Conservation (phyloP, 2,113 vertebrate species). For the Macrotis lagotis region DNA sequence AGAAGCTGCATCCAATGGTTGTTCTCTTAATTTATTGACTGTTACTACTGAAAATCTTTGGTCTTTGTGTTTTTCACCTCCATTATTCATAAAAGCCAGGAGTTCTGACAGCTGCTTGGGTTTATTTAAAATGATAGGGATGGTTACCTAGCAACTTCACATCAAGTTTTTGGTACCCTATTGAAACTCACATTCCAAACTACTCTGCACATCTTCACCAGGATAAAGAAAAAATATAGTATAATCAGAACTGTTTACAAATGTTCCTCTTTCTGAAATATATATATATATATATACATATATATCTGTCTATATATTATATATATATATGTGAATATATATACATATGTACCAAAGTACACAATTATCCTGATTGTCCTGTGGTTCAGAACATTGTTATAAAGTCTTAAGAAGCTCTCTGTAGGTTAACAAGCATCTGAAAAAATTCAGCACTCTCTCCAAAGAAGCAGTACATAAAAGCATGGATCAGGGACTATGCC, state of each 20-base stretch:
- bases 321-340: too few relatives aligned
- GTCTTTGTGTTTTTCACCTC: conserved; percentile 80
- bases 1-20: conserved; percentile 65
- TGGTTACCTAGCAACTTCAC: conserved; percentile 85
- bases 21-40: conserved; percentile 68
- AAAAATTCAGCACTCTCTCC: not conserved
- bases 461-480: not conserved
- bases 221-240: conserved; percentile 53
- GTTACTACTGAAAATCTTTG: conserved; percentile 80
- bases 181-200: conserved; percentile 81
- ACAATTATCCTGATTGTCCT: not conserved
- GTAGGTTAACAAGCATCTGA: conserved; percentile 13
- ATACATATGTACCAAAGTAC: not conserved
- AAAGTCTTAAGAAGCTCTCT: not conserved
- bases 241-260: not conserved
- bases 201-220: conserved; percentile 76
- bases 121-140: conserved; percentile 86
- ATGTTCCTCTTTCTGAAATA: not conserved
- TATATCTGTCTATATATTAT: too few relatives aligned
- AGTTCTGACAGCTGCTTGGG: conserved; percentile 81
- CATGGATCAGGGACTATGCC: not conserved
- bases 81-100: conserved; percentile 80
- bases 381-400: not conserved
- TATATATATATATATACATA: too few relatives aligned
- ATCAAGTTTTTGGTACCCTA: conserved; percentile 81